Percentiles rank a stretch among this genome's conserved stretches.
phyloP scores from a whole-genome alignment of 2,888 invertebrate genomes.

The Sminthurides aquaticus region DNA sequence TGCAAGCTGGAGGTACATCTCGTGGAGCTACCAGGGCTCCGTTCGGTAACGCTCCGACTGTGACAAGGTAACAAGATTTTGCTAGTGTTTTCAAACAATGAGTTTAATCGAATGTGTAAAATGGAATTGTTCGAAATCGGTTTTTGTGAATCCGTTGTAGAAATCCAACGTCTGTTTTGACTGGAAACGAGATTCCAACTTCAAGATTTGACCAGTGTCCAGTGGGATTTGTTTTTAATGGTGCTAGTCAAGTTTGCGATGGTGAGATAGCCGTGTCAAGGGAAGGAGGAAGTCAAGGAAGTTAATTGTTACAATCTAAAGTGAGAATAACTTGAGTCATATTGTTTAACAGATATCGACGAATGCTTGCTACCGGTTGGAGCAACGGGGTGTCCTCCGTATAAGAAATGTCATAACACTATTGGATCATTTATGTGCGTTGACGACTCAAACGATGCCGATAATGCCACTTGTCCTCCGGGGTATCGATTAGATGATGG shows the following conservation, averaged over 20 bases:
- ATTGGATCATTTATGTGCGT: conserved; percentile 50
- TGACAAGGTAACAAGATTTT: too few relatives aligned
- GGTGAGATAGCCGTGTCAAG: too few relatives aligned
- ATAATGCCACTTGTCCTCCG: conserved; percentile 42
- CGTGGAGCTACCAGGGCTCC: not conserved
- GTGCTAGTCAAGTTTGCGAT: conserved; percentile 43
- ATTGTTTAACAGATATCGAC: conserved; percentile 60
- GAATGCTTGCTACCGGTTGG: conserved; percentile 59
- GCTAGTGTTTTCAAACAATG: too few relatives aligned
- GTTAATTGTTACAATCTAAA: too few relatives aligned
- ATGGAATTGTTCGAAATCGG: too few relatives aligned
- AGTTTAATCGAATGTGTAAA: too few relatives aligned
- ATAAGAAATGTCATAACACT: conserved; percentile 49
- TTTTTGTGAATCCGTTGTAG: too few relatives aligned
- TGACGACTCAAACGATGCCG: conserved; percentile 27
- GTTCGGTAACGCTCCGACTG: too few relatives aligned
- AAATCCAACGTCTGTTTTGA: not conserved
- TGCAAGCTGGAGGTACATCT: conserved; percentile 46
- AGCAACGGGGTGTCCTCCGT: conserved; percentile 50
- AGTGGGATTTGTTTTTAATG: conserved; percentile 45
- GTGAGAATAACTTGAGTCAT: not conserved
- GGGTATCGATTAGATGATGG: conserved; percentile 42
- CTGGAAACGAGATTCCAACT: conserved; percentile 6
- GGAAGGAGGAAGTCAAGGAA: too few relatives aligned
- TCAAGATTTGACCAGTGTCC: conserved; percentile 37